These are phyloP conservation scores for Tetropium fuscum DNA, from an alignment of 2,888 invertebrate species.

Conservation along the genomic window DNA sequence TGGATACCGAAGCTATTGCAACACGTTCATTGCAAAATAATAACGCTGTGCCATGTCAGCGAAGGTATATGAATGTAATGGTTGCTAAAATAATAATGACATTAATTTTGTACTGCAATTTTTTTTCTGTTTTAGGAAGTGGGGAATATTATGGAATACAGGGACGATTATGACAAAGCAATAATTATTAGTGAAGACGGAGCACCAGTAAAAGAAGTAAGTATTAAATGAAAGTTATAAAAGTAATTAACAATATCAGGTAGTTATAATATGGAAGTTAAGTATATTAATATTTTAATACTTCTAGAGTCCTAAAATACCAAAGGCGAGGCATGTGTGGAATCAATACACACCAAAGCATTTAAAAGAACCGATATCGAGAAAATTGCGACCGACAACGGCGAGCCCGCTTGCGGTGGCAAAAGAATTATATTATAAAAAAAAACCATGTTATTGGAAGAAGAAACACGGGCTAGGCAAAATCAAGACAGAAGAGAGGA, in stretches of 20 bases:
- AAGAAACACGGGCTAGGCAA: constrained; percentile 1
- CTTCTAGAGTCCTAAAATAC: background rate
- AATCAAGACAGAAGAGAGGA: background rate
- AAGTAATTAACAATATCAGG: no score
- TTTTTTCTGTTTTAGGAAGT: no score
- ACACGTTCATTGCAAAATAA: background rate
- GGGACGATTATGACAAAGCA: no score
- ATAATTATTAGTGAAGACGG: no score
- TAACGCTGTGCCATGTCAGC: background rate
- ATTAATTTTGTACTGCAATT: no score
- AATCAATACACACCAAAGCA: background rate
- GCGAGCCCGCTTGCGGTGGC: no score
- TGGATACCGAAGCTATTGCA: background rate
- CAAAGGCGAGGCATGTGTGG: background rate
- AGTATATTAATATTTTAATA: no score
- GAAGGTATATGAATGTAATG: background rate
- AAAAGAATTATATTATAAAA: background rate
- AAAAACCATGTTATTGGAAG: background rate
- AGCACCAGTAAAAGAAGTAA: no score
- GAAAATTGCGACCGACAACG: background rate
- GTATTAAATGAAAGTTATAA: no score
- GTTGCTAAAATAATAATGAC: no score
- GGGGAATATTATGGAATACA: no score
- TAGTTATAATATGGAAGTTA: no score
- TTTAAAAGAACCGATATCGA: background rate